Percentiles rank a stretch among this genome's conserved stretches.
These are phyloP conservation scores for Cyprinodon variegatus DNA, from an alignment of 2,113 vertebrate genomes.

Conservation along the genomic window DNA sequence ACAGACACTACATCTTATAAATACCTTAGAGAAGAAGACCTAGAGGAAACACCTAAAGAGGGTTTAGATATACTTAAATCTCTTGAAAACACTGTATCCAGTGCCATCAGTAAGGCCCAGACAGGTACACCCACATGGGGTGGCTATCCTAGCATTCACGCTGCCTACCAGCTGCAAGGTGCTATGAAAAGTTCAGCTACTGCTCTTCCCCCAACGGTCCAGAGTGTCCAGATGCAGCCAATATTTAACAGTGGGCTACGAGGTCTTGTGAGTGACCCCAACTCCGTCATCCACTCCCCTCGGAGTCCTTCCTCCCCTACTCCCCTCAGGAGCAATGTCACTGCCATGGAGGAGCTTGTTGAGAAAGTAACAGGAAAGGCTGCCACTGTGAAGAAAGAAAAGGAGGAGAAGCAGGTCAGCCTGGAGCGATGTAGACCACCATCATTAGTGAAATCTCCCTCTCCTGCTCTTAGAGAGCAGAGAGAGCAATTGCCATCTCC, in stretches of 20 bases:
- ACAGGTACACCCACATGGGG: slow-evolving; percentile 98
- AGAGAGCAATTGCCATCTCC: slow-evolving; percentile 83
- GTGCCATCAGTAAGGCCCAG: slow-evolving; percentile 98
- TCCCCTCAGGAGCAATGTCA: slow-evolving; percentile 94
- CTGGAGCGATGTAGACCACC: slow-evolving; percentile 67
- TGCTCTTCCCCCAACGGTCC: slow-evolving; percentile 74
- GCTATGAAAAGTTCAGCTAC: slow-evolving; percentile 85
- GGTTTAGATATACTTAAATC: slow-evolving; percentile 98
- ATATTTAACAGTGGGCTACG: slow-evolving; percentile 83
- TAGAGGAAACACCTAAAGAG: slow-evolving; percentile 92
- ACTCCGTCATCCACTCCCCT: slow-evolving; percentile 87
- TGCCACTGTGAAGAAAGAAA: slow-evolving; percentile 85
- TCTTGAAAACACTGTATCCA: slow-evolving; percentile 96
- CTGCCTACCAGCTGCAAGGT: slow-evolving; percentile 96
- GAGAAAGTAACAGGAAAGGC: slow-evolving; percentile 98
- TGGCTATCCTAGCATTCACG: slow-evolving; percentile 98
- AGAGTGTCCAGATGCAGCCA: slow-evolving; percentile 92
- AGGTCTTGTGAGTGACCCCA: slow-evolving; percentile 84
- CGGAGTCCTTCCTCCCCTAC: slow-evolving; percentile 89
- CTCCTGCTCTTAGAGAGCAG: slow-evolving; percentile 89
- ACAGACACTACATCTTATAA: slow-evolving; percentile 89
- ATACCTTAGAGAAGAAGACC: slow-evolving; percentile 96
- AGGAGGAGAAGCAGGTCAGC: slow-evolving; percentile 84
- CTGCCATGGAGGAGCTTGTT: slow-evolving; percentile 97
- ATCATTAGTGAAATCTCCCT: slow-evolving; percentile 80